Percentiles rank a stretch among this genome's conserved stretches.
These are phyloP conservation scores for Hydraecia micacea DNA, from an alignment of 2,888 invertebrate genomes.

Conservation along the genomic window DNA sequence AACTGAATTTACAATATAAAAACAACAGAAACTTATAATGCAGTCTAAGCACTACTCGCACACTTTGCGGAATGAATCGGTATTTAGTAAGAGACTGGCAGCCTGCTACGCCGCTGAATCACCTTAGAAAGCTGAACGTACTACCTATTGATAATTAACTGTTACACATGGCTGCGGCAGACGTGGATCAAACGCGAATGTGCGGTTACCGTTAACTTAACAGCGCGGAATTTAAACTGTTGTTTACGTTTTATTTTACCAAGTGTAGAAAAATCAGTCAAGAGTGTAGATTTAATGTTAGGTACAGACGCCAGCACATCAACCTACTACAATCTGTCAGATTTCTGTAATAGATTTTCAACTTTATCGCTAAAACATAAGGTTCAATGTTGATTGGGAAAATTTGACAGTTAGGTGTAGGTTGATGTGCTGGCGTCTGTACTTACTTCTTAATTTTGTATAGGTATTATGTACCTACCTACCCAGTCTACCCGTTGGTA, in stretches of 20 bases:
- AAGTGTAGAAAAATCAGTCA: slow-evolving; percentile 3
- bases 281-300: neutral
- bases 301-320: no score
- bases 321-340: no score
- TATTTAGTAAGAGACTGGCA: slow-evolving; percentile 78
- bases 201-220: slow-evolving; percentile 82
- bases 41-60: slow-evolving; percentile 68
- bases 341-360: no score
- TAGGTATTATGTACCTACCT: neutral
- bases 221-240: slow-evolving; percentile 80
- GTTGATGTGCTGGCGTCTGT: no score
- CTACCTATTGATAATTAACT: slow-evolving; percentile 84
- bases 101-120: slow-evolving; percentile 83
- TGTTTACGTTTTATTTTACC: slow-evolving; percentile 20
- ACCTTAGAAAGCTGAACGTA: slow-evolving; percentile 87
- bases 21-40: slow-evolving; percentile 59
- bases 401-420: no score
- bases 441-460: neutral
- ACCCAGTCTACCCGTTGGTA: neutral
- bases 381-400: no score
- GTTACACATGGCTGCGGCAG: slow-evolving; percentile 86
- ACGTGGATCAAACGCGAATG: slow-evolving; percentile 84
- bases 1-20: slow-evolving; percentile 59
- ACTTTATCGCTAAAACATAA: no score
- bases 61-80: slow-evolving; percentile 74